Conservation (phyloP, 1,140 invertebrate genomes). For the Atta colombica region DNA sequence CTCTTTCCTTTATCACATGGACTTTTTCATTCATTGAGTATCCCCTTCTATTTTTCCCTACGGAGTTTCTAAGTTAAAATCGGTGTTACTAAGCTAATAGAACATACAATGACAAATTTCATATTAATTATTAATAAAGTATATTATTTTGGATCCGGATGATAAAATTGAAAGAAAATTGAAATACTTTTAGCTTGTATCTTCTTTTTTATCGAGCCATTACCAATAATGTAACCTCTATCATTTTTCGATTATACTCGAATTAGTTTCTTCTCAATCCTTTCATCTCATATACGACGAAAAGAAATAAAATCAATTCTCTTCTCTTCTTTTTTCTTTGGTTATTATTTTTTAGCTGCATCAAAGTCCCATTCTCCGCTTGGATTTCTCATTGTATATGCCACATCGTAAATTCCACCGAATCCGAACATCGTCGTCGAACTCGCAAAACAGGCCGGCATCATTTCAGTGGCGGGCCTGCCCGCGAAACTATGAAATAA, state of each 20-base stretch:
- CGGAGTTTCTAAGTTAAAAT: no score
- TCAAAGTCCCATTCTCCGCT: neutral
- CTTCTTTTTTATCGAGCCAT: neutral
- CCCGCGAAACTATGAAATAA: slow-evolving; percentile 78
- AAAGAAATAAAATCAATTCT: neutral
- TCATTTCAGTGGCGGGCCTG: slow-evolving; percentile 25
- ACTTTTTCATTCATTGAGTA: no score
- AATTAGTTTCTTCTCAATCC: neutral
- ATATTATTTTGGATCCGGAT: neutral
- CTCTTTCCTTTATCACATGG: no score
- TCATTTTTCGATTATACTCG: neutral
- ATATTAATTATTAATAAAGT: neutral
- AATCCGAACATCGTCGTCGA: slow-evolving; percentile 34
- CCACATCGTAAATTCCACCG: slow-evolving; percentile 1
- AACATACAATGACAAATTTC: neutral
- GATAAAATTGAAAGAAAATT: neutral
- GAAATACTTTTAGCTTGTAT: neutral
- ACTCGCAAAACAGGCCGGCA: neutral
- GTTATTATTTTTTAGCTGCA: neutral
- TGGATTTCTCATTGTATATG: neutral
- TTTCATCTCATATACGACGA: neutral
- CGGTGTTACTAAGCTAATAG: neutral
- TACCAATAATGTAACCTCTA: neutral
- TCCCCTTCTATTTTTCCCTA: no score
- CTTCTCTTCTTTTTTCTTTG: neutral